A percentile compares a stretch with the other conserved stretches of the same genome.
Evolutionary conservation across 1,140 invertebrate species (phyloP).

Genomic region (Rhizoglyphus robini): DNA sequence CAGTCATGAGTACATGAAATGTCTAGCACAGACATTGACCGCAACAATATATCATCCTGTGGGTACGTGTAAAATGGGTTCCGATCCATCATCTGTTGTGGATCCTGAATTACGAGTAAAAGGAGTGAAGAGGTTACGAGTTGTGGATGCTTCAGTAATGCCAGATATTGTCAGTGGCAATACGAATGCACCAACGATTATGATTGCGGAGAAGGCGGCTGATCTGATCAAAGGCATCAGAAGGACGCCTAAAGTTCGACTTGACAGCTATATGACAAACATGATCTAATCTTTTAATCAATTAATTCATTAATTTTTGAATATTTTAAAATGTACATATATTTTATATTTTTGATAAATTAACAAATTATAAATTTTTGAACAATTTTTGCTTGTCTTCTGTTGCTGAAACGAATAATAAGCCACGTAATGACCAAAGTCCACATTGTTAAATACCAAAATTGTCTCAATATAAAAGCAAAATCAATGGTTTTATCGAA

Average conservation of each 20-base stretch:
- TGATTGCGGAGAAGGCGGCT: conserved; percentile 40
- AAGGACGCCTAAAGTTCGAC: background rate
- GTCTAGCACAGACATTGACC: conserved; percentile 51
- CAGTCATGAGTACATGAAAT: conserved; percentile 64
- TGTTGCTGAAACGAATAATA: too few relatives aligned
- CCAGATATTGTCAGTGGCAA: conserved; percentile 23
- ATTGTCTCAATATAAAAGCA: too few relatives aligned
- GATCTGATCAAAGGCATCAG: conserved; percentile 33
- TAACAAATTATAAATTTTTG: too few relatives aligned
- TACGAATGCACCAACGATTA: conserved; percentile 45
- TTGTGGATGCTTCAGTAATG: conserved; percentile 27
- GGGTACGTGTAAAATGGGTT: conserved; percentile 74
- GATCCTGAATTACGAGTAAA: conserved; percentile 44
- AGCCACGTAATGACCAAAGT: too few relatives aligned
- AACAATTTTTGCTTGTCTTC: too few relatives aligned
- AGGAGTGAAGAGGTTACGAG: conserved; percentile 22
- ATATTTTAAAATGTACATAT: too few relatives aligned
- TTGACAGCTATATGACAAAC: too few relatives aligned
- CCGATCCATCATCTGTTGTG: conserved; percentile 44
- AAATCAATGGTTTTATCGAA: too few relatives aligned
- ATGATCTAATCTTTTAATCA: too few relatives aligned
- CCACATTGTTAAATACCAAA: too few relatives aligned
- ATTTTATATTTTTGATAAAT: too few relatives aligned
- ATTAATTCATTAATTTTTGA: too few relatives aligned
- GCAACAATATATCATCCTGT: conserved; percentile 61